Base-by-base conservation (phyloP, 2,797 vertebrate genomes). In the Otolemur crassicaudatus region DNA sequence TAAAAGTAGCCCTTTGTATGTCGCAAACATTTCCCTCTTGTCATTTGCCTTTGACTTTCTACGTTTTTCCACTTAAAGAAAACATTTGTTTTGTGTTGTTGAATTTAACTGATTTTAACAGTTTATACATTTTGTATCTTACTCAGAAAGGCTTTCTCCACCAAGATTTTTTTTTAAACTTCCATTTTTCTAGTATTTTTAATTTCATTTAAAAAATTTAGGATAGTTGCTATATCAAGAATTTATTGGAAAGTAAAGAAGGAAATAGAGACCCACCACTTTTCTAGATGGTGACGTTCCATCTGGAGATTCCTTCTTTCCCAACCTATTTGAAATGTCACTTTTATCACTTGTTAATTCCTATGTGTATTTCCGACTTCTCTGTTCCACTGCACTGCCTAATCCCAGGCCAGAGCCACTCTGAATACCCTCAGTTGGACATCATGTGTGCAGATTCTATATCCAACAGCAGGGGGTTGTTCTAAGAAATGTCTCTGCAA, bases 131-230 rank as follows among this genome's bases (percentile, higher is more conserved):
- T 87, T 88, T 63, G 17, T 70, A 25, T 85, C 34, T 97, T 75
- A 80, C 77, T 84, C 72, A 86, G 60, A 84, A 88, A 90, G 60
- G 31, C 31, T 94, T 93, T 65, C 29, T 88, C 27, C 20, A 53
- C 20, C 31, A 82, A 76, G 40, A 25, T 53, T 43, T 43, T 49
- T n/a, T n/a, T 61, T 65, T 77, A 22, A 94, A 61, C 20, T 80
- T 73, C 25, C 49, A 61, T 37, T 91, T 92, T 90, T 53, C 46
- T 56, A 25, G 49, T 37, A 8, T 65, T 73, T 77, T 94, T 43
- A 65, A 31, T 84, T 95, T 67, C 29, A 53, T 61, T 88, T 22
- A 20, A n/a, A 20, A 77, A 56, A 56, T 25, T 63, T 84, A 46
- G 58, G 43, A 46, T 89, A 23, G 79, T 84, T 80, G 70, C 49